Evolutionary conservation across 2,113 vertebrate species (phyloP), one percentile per base, ranked within the genome.

Genomic region (Trinectes maculatus): DNA sequence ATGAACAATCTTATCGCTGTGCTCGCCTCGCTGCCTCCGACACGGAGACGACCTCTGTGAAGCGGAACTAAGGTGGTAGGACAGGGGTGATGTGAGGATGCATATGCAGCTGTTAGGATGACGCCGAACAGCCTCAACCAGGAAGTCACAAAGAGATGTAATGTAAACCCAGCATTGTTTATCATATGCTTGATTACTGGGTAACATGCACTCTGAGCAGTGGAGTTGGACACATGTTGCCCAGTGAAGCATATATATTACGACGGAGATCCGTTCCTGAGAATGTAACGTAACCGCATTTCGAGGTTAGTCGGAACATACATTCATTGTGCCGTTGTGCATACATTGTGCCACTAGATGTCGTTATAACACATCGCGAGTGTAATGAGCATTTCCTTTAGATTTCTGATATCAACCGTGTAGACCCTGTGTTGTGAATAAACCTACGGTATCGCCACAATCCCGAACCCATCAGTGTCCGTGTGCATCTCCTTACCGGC

Each of bases 1-100:
- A 86, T 83, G 39, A 70, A 75, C 44, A 59, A 71, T 52, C 63
- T 68, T 71, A 79, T 74, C 69, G 5, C 43, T 55, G 18, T 3
- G 24, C 54, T 40, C 1, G 9, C 54, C 42, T 76, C 53, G 15
- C 59, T 79, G 73, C 64, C 72, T 62, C 24, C 1, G 24, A 57
- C 54, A 19, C 16, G 39, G 59, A 67, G 39, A 75, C 28, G 36
- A 70, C 77, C 63, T 57, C 63, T 5, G 15, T 58, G 51, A 61
- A 76, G 71, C 29, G 61, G 55, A 55, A 58, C 77, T 75, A 69
- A 75, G 61, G 16, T 8, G 36, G n/a, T 18, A 21, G 25, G 47
- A 36, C 33, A 15, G 34, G 58, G 57, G 52, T 39, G 61, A 44
- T 28, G 13, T 33, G 25, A 56, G 60, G 60, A 66, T 47, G 42